Evolutionary conservation across 2,888 invertebrate genomes (phyloP).

Genomic region (Ormyrus thymus): DNA sequence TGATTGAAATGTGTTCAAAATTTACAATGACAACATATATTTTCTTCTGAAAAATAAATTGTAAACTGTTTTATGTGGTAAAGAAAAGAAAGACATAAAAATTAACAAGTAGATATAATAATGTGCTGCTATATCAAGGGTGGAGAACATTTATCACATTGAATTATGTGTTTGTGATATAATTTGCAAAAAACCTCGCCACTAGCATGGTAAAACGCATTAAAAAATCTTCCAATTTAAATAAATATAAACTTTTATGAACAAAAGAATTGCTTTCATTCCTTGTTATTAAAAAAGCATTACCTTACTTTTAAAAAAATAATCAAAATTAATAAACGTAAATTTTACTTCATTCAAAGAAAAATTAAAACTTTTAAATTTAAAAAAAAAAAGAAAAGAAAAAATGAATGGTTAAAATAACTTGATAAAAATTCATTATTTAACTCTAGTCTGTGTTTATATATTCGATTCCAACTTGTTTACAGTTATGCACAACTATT

Average conservation of each 20-base stretch:
- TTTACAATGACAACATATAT: too few species aligned
- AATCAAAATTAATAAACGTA: conserved; percentile 10
- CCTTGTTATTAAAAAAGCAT: background rate
- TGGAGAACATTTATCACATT: conserved; percentile 8
- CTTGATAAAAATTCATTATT: background rate
- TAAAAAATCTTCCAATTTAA: conserved; percentile 19
- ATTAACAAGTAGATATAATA: conserved; percentile 28
- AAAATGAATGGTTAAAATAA: conserved; percentile 20
- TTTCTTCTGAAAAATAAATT: too few species aligned
- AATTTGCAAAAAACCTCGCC: conserved; percentile 7
- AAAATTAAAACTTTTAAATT: conserved; percentile 25
- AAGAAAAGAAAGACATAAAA: conserved; percentile 9
- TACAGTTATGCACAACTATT: conserved; percentile 29
- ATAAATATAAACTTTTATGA: conserved; percentile 14
- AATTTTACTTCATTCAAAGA: conserved; percentile 10
- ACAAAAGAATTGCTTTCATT: background rate
- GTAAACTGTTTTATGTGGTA: background rate
- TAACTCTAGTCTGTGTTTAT: conserved; percentile 9
- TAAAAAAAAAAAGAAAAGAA: background rate
- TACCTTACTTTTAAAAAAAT: background rate
- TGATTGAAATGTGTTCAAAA: too few species aligned
- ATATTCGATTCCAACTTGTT: conserved; percentile 24
- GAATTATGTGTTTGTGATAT: conserved; percentile 29
- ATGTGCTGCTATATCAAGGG: conserved; percentile 25
- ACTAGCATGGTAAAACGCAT: conserved; percentile 23